Base-by-base conservation (phyloP, 2,888 invertebrate genomes). In the Dolichopus griseipennis region DNA sequence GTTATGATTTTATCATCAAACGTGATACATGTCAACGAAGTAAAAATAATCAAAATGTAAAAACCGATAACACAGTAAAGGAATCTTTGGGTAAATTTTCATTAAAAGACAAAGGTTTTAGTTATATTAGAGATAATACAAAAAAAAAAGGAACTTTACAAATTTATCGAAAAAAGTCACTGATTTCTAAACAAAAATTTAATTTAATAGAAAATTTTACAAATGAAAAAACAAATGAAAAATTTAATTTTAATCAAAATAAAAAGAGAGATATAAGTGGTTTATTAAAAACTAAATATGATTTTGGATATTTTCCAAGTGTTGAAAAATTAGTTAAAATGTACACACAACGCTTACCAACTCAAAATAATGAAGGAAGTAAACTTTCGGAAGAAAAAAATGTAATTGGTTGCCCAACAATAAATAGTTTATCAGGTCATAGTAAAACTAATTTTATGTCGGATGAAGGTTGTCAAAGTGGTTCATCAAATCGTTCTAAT, bases 381-480 rank as follows among this genome's bases (percentile, higher is more conserved):
- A 7, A 7, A 12, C 4, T 7, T 10, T 10, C 8, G 4, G 37
- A 37, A 7, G 37, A 37, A 5, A 37, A 37, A 37, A 37, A 10
- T 10, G 8, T 5, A 7, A 37, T 37, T 37, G 37, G 8, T 37
- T 10, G 37, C 12, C 2, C 12, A 37, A 8, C 8, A 37, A 37
- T 37, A 5, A 37, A 37, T 7, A 37, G 37, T 37, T 7, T 22
- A 66, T 61, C 61, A 9, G 15, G 72, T 68, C 73, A 72, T 63
- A 72, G 10, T 64, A 74, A 76, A 21, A 72, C 72, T 61, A 76
- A 76, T 71, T 76, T 76, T 15, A 66, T 77, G 8, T 79, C 79
- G 8, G 81, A 81, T 68, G 81, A 81, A 70, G 81, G 81, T 43
- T 81, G 79, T 71, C 77, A 75, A 66, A 71, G 77, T 52, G 78